Conservation (phyloP, 2,888 invertebrate genomes). For the Frankliniella intonsa region DNA sequence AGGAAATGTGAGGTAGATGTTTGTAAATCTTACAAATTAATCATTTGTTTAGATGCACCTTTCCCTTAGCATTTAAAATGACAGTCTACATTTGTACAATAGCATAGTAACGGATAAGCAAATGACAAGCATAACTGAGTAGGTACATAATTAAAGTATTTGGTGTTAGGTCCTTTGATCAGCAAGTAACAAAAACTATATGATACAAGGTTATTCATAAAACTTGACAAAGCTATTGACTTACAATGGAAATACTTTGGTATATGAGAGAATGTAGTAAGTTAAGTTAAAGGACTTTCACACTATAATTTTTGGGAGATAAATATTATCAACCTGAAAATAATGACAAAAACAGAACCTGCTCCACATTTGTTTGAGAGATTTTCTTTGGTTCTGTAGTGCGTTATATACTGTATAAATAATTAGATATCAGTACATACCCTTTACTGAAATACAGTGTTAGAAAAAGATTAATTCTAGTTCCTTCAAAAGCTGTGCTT, state of each 20-base stretch:
- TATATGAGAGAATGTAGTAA: neutral
- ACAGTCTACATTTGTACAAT: neutral
- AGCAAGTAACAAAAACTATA: neutral
- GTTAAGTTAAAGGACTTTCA: neutral
- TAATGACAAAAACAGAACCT: neutral
- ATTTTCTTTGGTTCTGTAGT: too few species aligned
- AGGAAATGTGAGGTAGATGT: neutral
- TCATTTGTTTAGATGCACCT: neutral
- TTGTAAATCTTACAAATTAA: neutral
- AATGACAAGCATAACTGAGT: neutral
- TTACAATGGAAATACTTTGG: conserved; percentile 12
- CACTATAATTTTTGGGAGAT: neutral
- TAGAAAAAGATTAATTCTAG: neutral
- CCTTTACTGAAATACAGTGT: neutral
- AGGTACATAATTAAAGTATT: neutral
- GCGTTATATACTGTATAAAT: too few species aligned
- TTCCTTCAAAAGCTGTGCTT: neutral
- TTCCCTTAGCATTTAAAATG: neutral
- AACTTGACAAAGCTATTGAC: neutral
- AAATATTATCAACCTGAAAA: neutral
- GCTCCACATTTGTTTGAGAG: neutral
- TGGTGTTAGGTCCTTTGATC: conserved; percentile 8
- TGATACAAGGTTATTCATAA: neutral
- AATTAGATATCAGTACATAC: too few species aligned
- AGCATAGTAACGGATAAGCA: neutral